Conservation (phyloP, 2,113 vertebrate species). For the Carassius carassius region DNA sequence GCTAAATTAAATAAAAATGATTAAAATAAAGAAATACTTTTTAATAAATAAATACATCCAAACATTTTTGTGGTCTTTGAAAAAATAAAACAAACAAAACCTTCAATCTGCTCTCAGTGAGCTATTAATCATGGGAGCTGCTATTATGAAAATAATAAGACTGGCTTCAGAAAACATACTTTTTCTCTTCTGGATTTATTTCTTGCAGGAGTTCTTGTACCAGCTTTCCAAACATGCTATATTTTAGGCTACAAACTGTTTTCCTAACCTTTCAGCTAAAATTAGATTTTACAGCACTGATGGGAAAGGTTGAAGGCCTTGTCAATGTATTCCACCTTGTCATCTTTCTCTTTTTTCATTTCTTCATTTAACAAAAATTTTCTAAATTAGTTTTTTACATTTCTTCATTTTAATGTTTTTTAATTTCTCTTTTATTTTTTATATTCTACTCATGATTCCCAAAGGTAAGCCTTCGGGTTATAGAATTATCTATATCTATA, state of each 20-base stretch:
- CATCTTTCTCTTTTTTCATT: background rate
- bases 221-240: background rate
- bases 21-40: no score
- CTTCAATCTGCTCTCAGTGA: background rate
- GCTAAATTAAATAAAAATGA: no score
- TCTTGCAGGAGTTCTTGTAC: background rate
- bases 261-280: background rate
- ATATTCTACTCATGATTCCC: background rate
- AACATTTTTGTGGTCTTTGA: no score
- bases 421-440: no score
- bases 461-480: no score
- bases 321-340: background rate
- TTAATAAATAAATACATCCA: no score
- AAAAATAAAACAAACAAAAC: no score
- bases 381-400: no score
- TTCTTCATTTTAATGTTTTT: no score
- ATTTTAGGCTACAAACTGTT: background rate
- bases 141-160: no score
- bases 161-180: background rate
- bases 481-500: no score
- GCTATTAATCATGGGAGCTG: no score
- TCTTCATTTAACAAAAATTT: background rate
- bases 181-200: background rate
- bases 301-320: constrained; percentile 22
- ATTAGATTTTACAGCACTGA: background rate